Evolutionary conservation across 2,113 vertebrate genomes (phyloP).

Genomic region (Micromys minutus): DNA sequence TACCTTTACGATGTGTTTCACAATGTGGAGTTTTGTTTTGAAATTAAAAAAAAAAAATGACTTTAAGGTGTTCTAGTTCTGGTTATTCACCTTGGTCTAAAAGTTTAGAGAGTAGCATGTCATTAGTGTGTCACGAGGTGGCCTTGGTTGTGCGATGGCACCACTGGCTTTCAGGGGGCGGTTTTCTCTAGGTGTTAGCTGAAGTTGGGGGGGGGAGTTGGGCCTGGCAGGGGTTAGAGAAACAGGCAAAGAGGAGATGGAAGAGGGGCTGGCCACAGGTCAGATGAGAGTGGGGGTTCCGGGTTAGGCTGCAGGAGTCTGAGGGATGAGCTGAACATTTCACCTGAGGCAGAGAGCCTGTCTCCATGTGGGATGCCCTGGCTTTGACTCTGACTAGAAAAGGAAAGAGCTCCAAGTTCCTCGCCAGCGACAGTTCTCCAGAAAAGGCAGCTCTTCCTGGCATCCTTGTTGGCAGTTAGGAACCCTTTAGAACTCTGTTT

Average conservation of each 20-base stretch:
- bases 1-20: slow-evolving; percentile 23
- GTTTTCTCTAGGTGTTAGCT: background rate
- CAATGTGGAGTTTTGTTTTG: background rate
- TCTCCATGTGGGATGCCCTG: background rate
- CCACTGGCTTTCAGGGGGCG: background rate
- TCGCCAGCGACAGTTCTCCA: background rate
- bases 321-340: background rate
- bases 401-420: background rate
- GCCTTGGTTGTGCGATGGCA: background rate
- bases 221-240: background rate
- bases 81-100: background rate
- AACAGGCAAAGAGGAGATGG: background rate
- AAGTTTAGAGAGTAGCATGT: background rate
- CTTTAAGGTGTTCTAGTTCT: slow-evolving; percentile 1
- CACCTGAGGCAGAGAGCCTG: background rate
- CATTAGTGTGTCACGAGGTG: background rate
- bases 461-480: background rate
- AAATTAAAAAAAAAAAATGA: background rate
- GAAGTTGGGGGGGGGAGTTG: background rate
- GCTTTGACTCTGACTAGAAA: background rate
- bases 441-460: background rate
- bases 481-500: slow-evolving; percentile 24
- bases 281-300: background rate
- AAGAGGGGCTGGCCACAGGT: background rate
- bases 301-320: background rate